Evolutionary conservation across 92 coral and sea anemone species (phyloP), one percentile per base, ranked within the genome.

Genomic region (Micromussa lordhowensis): DNA sequence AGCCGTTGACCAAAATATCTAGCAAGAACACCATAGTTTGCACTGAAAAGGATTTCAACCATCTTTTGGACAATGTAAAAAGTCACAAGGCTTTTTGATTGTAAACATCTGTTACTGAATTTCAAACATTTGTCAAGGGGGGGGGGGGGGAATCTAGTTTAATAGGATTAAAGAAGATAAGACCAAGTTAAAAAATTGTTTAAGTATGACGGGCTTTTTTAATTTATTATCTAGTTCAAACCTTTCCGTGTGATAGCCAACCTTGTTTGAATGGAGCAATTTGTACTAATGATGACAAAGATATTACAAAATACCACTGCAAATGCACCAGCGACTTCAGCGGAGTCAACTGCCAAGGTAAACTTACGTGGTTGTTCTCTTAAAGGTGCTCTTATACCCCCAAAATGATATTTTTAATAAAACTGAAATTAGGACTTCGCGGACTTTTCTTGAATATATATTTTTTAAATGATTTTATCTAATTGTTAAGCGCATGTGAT

Each of bases 241-340:
- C 78, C 7, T 17, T 73, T 35, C 78, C 78, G 14, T 73, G 78
- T 36, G 78, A 73, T 5, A 73, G 26, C 51, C 6, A 73, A 35
- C 78, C 78, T 14, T 73, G 78, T 36, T 34, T 32, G 53, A 73
- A 73, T 73, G 78, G 78, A 36, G 78, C 78, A 73, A 13, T 49
- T 35, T 73, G 78, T 28, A 17, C 51, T 18, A 73, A 73, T 28
- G 78, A 73, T 19, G 53, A 6, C 13, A 5, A 73, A n/a, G 78
- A 73, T 38, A 19, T 73, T 0, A 36, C 78, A 73, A 32, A 73
- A 36, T 73, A 73, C 53, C 78, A 73, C n/a, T 73, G 78, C 18
- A 38, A 73, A 7, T 73, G 78, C 53, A 35, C 78, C 8, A 49
- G 78, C 51, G 78, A 73, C 53, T 73, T 32, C 21, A 73, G 51